phyloP scores from a whole-genome alignment of 2,113 vertebrate species.

The Scomber colias region DNA sequence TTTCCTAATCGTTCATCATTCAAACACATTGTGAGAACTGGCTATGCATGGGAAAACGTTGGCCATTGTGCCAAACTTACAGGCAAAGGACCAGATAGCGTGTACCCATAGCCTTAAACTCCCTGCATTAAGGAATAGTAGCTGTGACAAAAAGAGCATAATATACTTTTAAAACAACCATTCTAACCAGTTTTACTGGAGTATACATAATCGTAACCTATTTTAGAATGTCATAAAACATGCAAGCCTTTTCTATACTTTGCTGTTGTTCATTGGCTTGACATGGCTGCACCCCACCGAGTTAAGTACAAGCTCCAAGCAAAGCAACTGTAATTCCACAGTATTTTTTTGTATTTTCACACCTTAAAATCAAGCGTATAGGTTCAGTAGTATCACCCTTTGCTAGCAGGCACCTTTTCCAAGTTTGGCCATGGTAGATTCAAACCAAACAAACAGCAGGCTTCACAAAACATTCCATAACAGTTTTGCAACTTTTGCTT shows the following conservation, averaged over 20 bases:
- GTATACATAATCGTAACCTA: too few relatives aligned
- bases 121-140: too few relatives aligned
- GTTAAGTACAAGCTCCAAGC: slow-evolving; percentile 11
- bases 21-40: too few relatives aligned
- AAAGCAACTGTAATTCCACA: slow-evolving; percentile 5
- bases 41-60: too few relatives aligned
- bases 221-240: neutral
- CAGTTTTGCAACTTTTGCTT: neutral
- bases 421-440: slow-evolving; percentile 11
- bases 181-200: too few relatives aligned
- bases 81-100: too few relatives aligned
- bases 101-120: too few relatives aligned
- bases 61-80: too few relatives aligned
- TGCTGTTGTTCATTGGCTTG: neutral
- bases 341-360: slow-evolving; percentile 27
- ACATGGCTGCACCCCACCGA: neutral
- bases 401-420: slow-evolving; percentile 12
- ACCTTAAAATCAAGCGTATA: neutral
- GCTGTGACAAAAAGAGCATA: too few relatives aligned
- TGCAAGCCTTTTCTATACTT: neutral
- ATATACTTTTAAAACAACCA: too few relatives aligned
- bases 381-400: slow-evolving; percentile 3
- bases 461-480: neutral
- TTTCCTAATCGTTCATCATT: too few relatives aligned
- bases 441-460: slow-evolving; percentile 12